phyloP scores from a whole-genome alignment of 2,113 vertebrate species.

The Actenoides lindsayi region DNA sequence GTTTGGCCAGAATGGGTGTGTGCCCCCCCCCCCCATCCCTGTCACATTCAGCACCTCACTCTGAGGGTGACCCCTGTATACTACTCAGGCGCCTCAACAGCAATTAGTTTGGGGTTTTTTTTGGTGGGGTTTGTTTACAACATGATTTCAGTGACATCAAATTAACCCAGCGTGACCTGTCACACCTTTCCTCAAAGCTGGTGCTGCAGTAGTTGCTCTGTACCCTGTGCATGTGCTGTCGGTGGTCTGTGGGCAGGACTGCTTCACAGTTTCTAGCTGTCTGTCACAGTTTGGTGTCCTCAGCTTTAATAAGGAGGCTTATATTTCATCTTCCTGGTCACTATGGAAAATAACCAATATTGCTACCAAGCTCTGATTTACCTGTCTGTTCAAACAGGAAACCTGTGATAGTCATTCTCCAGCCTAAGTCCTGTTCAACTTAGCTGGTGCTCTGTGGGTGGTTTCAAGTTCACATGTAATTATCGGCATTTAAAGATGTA shows the following conservation, averaged over 20 bases:
- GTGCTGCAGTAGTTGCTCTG: not conserved
- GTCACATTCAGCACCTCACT: accelerated
- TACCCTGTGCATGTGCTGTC: too few species aligned
- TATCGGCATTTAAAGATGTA: not conserved
- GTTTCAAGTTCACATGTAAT: not conserved
- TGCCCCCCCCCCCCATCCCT: accelerated
- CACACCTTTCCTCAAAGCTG: not conserved
- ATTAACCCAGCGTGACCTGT: accelerated
- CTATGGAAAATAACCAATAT: not conserved
- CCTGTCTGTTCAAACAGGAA: not conserved
- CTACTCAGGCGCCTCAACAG: accelerated
- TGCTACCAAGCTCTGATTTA: not conserved
- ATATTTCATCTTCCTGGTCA: accelerated
- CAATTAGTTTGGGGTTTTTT: accelerated
- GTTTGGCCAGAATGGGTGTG: too few species aligned
- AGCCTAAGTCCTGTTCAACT: not conserved
- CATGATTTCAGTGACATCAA: accelerated
- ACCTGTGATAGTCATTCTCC: accelerated
- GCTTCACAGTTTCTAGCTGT: accelerated
- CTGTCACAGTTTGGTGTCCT: accelerated
- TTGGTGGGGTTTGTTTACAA: not conserved
- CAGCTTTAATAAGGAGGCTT: not conserved
- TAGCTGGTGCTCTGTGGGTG: not conserved
- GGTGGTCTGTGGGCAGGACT: not conserved
- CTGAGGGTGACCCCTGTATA: accelerated